These are phyloP conservation scores for Chiroxiphia lanceolata DNA, from an alignment of 2,797 vertebrate species.

Conservation along the genomic window DNA sequence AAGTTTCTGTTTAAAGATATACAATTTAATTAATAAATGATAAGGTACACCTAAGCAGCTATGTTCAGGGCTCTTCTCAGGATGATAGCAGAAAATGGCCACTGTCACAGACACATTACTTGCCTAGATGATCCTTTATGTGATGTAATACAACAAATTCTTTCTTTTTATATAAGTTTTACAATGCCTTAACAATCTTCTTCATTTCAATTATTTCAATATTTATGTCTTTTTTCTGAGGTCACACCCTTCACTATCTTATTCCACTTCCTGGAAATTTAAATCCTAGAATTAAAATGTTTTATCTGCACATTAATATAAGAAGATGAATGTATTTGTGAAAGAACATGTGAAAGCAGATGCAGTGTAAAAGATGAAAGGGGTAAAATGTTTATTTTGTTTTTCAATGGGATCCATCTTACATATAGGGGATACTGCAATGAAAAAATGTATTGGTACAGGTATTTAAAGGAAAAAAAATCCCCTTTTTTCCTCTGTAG, in stretches of 20 bases:
- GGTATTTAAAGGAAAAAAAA: neutral
- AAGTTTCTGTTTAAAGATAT: neutral
- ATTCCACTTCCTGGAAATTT: neutral
- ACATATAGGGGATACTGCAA: neutral
- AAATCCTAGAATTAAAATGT: neutral
- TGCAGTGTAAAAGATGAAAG: neutral
- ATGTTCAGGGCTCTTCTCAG: neutral
- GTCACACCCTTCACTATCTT: neutral
- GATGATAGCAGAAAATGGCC: neutral
- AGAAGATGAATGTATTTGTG: neutral
- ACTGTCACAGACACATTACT: neutral
- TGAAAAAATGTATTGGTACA: neutral
- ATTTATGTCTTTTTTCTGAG: neutral
- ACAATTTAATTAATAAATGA: neutral
- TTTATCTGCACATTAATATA: neutral
- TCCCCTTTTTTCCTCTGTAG: rapidly evolving
- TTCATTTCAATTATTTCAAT: neutral
- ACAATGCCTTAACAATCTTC: neutral
- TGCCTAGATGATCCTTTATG: neutral
- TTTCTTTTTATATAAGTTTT: neutral
- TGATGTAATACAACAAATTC: neutral
- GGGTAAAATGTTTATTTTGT: neutral
- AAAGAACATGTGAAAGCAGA: neutral
- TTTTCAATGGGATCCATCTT: neutral
- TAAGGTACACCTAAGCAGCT: neutral